Evolutionary conservation across 2,888 invertebrate species (phyloP).

Genomic region (Eilema caniola): DNA sequence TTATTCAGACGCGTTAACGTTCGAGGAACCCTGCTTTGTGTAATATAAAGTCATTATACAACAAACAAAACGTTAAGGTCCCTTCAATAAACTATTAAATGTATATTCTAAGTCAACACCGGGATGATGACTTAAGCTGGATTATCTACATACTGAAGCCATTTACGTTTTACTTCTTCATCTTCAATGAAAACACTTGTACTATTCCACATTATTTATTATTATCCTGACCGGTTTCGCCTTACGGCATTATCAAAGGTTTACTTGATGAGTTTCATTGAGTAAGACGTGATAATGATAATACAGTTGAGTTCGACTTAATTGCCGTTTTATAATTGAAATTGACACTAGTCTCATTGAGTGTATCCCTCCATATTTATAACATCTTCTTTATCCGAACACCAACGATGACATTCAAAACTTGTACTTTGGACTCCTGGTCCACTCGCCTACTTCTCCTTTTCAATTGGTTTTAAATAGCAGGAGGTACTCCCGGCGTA

Average conservation of each 20-base stretch:
- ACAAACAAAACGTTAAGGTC: not conserved
- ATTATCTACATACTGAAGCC: not conserved
- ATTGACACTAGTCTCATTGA: not conserved
- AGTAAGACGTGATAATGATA: not conserved
- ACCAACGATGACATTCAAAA: no score
- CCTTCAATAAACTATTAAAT: not conserved
- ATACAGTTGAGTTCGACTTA: not conserved
- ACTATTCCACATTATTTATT: no score
- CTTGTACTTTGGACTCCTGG: no score
- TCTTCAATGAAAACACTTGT: no score
- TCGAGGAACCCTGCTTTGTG: conserved; percentile 12
- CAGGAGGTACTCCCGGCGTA: no score
- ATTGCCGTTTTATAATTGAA: not conserved
- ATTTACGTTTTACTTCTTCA: not conserved
- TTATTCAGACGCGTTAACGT: conserved; percentile 36
- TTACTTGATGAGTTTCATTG: not conserved
- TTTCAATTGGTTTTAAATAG: no score
- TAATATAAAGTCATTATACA: not conserved
- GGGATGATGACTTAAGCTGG: not conserved
- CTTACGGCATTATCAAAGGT: no score
- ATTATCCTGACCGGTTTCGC: no score
- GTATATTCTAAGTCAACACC: not conserved
- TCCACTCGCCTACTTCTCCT: not conserved
- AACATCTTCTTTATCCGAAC: not conserved
- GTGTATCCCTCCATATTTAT: not conserved